Conservation (phyloP, 2,888 invertebrate species). For the Eubasilissa splendida region DNA sequence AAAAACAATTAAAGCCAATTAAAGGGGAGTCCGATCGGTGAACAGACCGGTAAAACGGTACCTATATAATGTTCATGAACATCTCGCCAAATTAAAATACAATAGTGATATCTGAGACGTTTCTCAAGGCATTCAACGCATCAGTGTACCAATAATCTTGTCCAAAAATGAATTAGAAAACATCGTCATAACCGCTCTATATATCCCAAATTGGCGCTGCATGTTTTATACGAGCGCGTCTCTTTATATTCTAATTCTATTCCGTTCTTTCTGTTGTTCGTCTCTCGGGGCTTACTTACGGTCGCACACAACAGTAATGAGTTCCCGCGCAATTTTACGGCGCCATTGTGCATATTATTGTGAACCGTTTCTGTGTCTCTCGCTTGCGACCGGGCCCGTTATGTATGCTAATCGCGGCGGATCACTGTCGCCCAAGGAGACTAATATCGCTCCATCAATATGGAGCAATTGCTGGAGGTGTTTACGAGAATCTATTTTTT, state of each 20-base stretch:
- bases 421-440: conserved; percentile 23
- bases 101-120: conserved; percentile 1
- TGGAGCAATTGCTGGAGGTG: conserved; percentile 1
- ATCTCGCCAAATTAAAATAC: conserved; percentile 23
- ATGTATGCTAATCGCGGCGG: conserved; percentile 45
- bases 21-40: too few species aligned
- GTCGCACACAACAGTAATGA: conserved; percentile 34
- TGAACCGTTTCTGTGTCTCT: conserved; percentile 43
- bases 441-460: conserved; percentile 20
- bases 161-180: conserved; percentile 26
- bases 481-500: background rate
- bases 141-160: conserved; percentile 11
- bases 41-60: background rate
- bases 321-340: conserved; percentile 43
- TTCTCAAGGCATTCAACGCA: conserved; percentile 36
- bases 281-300: conserved; percentile 25
- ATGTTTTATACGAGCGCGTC: conserved; percentile 28
- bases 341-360: conserved; percentile 36
- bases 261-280: conserved; percentile 35
- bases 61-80: conserved; percentile 1
- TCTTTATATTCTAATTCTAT: conserved; percentile 39
- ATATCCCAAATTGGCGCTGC: conserved; percentile 39
- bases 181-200: conserved; percentile 29
- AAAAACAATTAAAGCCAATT: too few species aligned
- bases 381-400: conserved; percentile 38